Base-by-base conservation (phyloP, 2,113 vertebrate species). In the Megaleporinus macrocephalus region DNA sequence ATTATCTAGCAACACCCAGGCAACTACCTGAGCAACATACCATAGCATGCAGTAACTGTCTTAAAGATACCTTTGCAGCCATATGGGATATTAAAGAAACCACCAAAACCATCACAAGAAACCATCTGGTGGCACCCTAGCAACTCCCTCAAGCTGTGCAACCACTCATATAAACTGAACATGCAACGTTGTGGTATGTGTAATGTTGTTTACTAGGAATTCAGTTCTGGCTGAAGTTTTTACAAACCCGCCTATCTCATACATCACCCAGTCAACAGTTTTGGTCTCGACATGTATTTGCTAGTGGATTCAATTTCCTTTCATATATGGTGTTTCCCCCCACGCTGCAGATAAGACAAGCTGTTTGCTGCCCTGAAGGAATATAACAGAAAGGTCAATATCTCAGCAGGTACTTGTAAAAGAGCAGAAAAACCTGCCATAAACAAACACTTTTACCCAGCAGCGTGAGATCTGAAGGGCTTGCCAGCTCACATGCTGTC, bases 221-320 rank as follows among this genome's bases (percentile, higher is more conserved):
- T 14, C 30, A 41, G 33, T 12, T 30, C 18, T 18, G 22, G 10
- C 7, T 68, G 20, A 13, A 11, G 2, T 44, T 11, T 44, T 11
- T 24, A n/a, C 5, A 44, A 44, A 14, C 4, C 16, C 22, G 29
- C 7, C 63, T 66, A 33, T 33, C 7, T 22, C 66, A 69, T n/a
- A 10, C 5, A 1, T 6, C 4, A 33, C 5, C 29, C 33, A 20
- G 13, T 20, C 15, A 33, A 12, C 63, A 66, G 15, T 18, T 66
- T n/a, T 66, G 29, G 33, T 36, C 7, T 10, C 20, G 44, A n/a
- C 12, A 41, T 36, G 11, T 13, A 24, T 70, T 44, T 74, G 71
- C 5, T 66, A 66, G n/a, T 9, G 12, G 29, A 66, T 74, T 73
- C 29, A 74, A 68, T 81, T 81, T 81, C 59, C 79, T 73, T 73